Evolutionary conservation across 2,888 invertebrate species (phyloP).

Genomic region (Rhopalosiphum nymphaeae): DNA sequence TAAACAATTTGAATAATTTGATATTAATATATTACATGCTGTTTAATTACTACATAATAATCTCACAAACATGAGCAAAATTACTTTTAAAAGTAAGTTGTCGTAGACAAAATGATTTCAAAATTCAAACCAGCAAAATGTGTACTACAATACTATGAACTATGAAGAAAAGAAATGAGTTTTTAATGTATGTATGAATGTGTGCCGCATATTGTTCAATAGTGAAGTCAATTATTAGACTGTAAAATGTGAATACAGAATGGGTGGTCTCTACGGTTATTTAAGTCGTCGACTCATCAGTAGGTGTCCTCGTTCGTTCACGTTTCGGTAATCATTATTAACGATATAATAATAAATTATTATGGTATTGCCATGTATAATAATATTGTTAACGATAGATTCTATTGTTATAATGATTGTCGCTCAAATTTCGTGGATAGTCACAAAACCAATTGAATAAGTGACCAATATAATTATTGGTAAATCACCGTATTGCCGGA

Average conservation of each 20-base stretch:
- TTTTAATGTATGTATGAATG: conserved; percentile 39
- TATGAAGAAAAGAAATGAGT: neutral
- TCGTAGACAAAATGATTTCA: neutral
- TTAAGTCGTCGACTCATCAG: conserved; percentile 41
- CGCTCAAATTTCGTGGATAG: neutral
- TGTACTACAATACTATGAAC: neutral
- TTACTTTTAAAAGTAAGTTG: neutral
- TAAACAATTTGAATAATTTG: neutral
- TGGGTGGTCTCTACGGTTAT: conserved; percentile 48
- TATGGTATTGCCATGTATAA: neutral
- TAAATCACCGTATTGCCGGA: neutral
- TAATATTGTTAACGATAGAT: neutral
- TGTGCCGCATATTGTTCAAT: neutral
- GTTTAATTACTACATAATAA: neutral
- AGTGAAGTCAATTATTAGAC: conserved; percentile 37
- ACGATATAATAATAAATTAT: neutral
- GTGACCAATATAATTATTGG: neutral
- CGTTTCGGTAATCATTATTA: conserved; percentile 24
- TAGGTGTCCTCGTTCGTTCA: conserved; percentile 29
- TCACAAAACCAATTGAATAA: neutral
- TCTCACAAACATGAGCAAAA: neutral
- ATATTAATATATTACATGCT: neutral
- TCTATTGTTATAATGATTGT: neutral
- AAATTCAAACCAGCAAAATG: neutral
- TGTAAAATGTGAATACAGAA: conserved; percentile 28